Percentiles rank a stretch among this genome's conserved stretches.
phyloP scores from a whole-genome alignment of 2,888 invertebrate species.

The Caenorhabditis imperialis region DNA sequence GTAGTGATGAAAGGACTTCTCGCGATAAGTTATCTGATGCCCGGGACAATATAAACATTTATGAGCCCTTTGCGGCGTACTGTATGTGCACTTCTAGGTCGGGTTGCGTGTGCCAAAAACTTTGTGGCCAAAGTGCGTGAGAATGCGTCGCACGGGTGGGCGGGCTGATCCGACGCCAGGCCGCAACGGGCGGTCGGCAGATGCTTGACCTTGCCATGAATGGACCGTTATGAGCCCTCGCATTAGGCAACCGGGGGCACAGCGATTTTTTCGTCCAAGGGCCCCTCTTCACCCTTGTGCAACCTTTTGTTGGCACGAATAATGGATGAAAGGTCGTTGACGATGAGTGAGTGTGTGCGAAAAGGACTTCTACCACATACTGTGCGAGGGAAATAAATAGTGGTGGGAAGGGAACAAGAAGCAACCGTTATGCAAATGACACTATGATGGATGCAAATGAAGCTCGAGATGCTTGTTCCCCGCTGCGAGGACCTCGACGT shows the following conservation, averaged over 20 bases:
- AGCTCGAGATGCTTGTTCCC: no score
- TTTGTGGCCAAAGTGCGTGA: neutral
- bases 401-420: no score
- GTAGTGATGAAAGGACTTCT: neutral
- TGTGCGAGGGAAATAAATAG: no score
- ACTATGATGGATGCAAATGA: no score
- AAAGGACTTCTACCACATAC: neutral
- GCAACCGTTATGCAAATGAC: no score
- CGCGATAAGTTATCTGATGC: slow-evolving; percentile 45
- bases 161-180: slow-evolving; percentile 10
- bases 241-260: slow-evolving; percentile 12
- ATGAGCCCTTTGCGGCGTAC: slow-evolving; percentile 16
- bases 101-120: slow-evolving; percentile 14
- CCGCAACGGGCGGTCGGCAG: slow-evolving; percentile 20
- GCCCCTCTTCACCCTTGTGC: slow-evolving; percentile 27
- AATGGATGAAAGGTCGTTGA: slow-evolving; percentile 49
- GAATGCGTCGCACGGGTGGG: neutral
- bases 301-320: slow-evolving; percentile 47
- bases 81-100: slow-evolving; percentile 28
- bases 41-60: slow-evolving; percentile 35
- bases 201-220: slow-evolving; percentile 50
- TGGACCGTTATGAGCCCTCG: slow-evolving; percentile 31
- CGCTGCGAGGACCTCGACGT: no score
- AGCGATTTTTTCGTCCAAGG: slow-evolving; percentile 31
- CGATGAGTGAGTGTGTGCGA: slow-evolving; percentile 25